Conservation (phyloP, 2,113 vertebrate genomes). For the Garra rufa region DNA sequence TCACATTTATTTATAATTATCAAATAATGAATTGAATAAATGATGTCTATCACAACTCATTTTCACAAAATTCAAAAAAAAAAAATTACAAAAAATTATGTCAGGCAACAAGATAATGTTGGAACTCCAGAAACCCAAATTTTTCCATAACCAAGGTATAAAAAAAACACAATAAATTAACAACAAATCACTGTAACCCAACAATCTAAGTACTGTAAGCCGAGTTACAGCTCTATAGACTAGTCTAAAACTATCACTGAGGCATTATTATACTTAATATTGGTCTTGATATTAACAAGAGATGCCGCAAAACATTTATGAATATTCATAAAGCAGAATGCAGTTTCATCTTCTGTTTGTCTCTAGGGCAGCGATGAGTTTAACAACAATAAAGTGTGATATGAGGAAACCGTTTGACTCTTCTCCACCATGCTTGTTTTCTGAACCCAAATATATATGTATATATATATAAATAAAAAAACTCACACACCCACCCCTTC, state of each 20-base stretch:
- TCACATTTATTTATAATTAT: neutral
- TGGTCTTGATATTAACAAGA: slow-evolving; percentile 50
- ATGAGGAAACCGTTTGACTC: neutral
- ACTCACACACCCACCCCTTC: neutral
- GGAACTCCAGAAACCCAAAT: neutral
- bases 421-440: neutral
- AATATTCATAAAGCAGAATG: slow-evolving; percentile 52
- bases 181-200: neutral
- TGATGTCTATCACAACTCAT: neutral
- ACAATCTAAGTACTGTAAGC: neutral
- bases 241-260: neutral
- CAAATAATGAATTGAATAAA: neutral
- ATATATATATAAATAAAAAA: too few relatives aligned
- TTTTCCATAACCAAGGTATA: neutral
- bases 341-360: neutral
- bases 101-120: neutral
- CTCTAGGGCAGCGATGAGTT: neutral
- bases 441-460: neutral
- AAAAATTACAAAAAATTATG: neutral
- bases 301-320: slow-evolving; percentile 23
- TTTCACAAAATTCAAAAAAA: neutral
- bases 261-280: neutral
- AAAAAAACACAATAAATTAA: neutral
- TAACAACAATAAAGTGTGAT: neutral
- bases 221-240: neutral